Percentiles rank a stretch among this genome's conserved stretches.
These are phyloP conservation scores for Bettongia penicillata DNA, from an alignment of 2,113 vertebrate species.

Conservation along the genomic window DNA sequence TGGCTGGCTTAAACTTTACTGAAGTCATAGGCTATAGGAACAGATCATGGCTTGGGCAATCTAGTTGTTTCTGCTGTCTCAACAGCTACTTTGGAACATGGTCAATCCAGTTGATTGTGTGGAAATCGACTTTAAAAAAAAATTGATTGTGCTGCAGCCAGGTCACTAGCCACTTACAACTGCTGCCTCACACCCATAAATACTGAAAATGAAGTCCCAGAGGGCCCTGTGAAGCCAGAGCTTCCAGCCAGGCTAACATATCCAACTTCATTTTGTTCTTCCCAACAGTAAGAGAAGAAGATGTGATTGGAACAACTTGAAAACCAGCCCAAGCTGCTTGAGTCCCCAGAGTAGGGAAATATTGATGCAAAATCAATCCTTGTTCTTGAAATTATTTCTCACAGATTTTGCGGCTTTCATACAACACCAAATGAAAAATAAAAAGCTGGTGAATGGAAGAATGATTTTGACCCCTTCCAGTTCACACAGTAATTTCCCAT, in stretches of 20 bases:
- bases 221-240: constrained; percentile 40
- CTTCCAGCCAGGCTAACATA: constrained; percentile 61
- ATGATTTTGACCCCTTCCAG: constrained; percentile 12
- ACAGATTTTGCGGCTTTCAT: constrained; percentile 56
- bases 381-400: constrained; percentile 38
- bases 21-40: constrained; percentile 44
- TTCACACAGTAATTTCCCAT: not conserved
- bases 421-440: constrained; percentile 16
- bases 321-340: constrained; percentile 44
- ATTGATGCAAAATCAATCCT: constrained; percentile 58
- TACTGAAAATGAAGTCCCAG: constrained; percentile 67
- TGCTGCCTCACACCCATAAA: constrained; percentile 61
- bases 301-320: constrained; percentile 65
- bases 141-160: constrained; percentile 75
- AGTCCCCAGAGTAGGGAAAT: constrained; percentile 65
- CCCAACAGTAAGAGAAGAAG: constrained; percentile 63
- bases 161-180: constrained; percentile 74
- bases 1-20: not conserved
- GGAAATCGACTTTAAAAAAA: constrained; percentile 79
- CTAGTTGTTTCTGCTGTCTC: constrained; percentile 68
- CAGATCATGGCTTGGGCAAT: not conserved
- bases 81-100: constrained; percentile 62
- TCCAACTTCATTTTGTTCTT: constrained; percentile 67
- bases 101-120: constrained; percentile 79
- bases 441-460: not conserved